Evolutionary conservation across 2,113 vertebrate genomes (phyloP).

Genomic region (Meles meles): DNA sequence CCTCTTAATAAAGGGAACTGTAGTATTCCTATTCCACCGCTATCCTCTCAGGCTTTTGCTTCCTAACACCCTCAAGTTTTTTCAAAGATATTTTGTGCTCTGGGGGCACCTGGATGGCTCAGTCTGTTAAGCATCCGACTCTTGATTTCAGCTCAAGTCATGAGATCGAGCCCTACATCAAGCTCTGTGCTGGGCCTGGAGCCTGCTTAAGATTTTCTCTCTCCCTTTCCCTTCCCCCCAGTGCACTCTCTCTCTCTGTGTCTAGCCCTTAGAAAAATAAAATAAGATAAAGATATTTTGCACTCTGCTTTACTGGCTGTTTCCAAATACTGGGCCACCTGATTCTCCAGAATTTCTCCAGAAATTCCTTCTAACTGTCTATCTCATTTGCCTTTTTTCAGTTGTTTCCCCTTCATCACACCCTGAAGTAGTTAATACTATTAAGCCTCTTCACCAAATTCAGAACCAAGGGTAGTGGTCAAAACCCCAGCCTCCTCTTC

Average conservation of each 20-base stretch:
- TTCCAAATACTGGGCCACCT: background rate
- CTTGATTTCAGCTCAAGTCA: background rate
- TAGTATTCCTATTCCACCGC: background rate
- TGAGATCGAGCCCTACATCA: background rate
- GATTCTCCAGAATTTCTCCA: background rate
- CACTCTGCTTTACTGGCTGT: background rate
- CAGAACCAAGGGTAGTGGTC: background rate
- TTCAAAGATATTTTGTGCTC: background rate
- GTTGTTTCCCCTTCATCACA: background rate
- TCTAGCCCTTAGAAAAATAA: background rate
- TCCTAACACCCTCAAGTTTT: background rate
- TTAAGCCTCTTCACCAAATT: background rate
- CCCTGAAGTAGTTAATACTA: background rate
- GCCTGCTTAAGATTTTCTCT: background rate
- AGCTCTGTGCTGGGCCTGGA: background rate
- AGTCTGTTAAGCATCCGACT: background rate
- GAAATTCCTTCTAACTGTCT: background rate
- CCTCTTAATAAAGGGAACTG: background rate
- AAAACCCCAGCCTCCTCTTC: background rate
- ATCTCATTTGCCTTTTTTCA: background rate
- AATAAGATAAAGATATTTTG: background rate
- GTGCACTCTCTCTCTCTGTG: background rate
- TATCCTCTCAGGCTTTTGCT: background rate
- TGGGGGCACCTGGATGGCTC: background rate
- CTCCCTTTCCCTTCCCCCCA: background rate